Evolutionary conservation across 2,888 invertebrate genomes (phyloP).

Genomic region (Erynnis tages): DNA sequence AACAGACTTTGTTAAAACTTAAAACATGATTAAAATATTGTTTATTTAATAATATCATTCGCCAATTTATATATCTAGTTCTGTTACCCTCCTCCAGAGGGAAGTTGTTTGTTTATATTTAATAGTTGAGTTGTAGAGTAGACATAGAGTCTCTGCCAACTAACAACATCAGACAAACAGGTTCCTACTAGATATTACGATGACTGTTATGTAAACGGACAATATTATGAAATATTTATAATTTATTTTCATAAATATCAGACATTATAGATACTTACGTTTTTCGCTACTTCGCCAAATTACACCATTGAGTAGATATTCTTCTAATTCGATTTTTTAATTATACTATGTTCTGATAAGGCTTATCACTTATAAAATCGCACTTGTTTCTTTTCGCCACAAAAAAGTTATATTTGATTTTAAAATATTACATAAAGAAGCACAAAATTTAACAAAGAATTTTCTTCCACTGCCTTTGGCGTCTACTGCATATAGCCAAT

Average conservation of each 20-base stretch:
- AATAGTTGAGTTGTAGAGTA: constrained; percentile 5
- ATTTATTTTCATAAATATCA: not conserved
- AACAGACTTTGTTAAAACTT: too few relatives aligned
- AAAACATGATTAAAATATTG: too few relatives aligned
- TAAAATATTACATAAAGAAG: not conserved
- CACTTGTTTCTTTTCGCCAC: not conserved
- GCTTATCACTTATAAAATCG: not conserved
- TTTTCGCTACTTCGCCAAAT: constrained; percentile 3
- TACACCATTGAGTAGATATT: constrained; percentile 2
- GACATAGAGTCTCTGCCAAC: constrained; percentile 3
- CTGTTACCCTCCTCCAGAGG: not conserved
- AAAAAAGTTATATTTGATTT: not conserved
- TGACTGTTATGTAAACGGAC: too few relatives aligned
- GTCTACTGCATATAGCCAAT: constrained; percentile 20
- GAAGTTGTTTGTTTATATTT: constrained; percentile 25
- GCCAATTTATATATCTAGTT: not conserved
- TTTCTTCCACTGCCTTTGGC: constrained; percentile 32
- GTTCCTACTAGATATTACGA: not conserved
- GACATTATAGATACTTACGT: constrained; percentile 10
- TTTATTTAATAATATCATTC: not conserved
- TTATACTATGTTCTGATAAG: not conserved
- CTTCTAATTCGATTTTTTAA: constrained; percentile 2
- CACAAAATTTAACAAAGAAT: constrained; percentile 34
- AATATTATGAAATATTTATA: not conserved
- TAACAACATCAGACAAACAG: constrained; percentile 2